Percentiles rank a stretch among this genome's conserved stretches.
phyloP scores from a whole-genome alignment of 2,797 vertebrate genomes.

The Clamator glandarius region DNA sequence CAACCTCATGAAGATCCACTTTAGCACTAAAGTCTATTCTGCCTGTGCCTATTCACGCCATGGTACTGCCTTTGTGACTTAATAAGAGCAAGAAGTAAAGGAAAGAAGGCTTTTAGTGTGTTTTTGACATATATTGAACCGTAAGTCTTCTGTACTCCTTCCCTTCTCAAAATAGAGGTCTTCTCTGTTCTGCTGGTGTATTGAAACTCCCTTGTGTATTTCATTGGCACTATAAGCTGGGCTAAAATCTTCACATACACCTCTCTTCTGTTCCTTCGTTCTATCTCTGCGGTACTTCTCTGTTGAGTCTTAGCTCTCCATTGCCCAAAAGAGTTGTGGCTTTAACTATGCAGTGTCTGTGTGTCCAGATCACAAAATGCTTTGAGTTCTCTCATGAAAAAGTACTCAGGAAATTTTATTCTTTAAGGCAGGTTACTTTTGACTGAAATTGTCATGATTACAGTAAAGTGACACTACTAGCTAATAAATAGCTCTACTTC shows the following conservation, averaged over 20 bases:
- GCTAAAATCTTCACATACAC: background rate
- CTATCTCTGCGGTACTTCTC: background rate
- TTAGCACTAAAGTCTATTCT: background rate
- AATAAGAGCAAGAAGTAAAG: background rate
- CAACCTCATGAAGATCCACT: background rate
- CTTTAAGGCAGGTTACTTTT: background rate
- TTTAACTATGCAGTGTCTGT: background rate
- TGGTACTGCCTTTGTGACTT: background rate
- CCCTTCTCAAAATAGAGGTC: background rate
- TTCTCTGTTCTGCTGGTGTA: background rate
- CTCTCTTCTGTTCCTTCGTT: background rate
- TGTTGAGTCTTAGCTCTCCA: background rate
- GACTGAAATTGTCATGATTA: background rate
- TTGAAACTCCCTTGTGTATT: background rate
- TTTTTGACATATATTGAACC: background rate
- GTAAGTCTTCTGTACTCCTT: background rate
- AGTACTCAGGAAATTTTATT: background rate
- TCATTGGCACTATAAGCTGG: background rate
- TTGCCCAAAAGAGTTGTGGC: background rate
- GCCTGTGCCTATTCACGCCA: rapidly evolving
- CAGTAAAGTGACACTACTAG: background rate
- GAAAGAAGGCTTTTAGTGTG: background rate
- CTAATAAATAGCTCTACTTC: background rate
- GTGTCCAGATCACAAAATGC: background rate
- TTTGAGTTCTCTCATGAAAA: background rate